phyloP scores from a whole-genome alignment of 1,140 invertebrate species.

The Carcinoscorpius rotundicauda region DNA sequence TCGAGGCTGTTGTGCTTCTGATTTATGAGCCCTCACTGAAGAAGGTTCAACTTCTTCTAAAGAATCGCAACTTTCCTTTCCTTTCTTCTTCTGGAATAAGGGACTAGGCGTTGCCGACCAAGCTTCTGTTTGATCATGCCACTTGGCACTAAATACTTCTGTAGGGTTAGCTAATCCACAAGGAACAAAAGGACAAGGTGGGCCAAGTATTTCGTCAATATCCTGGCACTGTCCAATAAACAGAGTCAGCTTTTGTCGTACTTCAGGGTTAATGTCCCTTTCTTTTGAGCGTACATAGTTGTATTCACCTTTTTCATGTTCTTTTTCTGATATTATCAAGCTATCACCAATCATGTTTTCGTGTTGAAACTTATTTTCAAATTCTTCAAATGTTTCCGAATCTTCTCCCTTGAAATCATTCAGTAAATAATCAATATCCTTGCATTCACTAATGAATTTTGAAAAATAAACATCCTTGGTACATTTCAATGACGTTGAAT shows the following conservation, averaged over 20 bases:
- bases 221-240: conserved; percentile 22
- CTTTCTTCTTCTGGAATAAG: neutral
- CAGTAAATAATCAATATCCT: conserved; percentile 11
- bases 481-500: neutral
- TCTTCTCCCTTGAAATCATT: neutral
- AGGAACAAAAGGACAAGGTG: conserved; percentile 13
- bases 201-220: conserved; percentile 26
- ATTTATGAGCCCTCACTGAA: conserved; percentile 21
- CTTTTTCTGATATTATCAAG: neutral
- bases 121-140: too few relatives aligned
- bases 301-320: neutral
- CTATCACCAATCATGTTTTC: neutral
- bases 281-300: neutral
- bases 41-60: conserved; percentile 20
- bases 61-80: neutral
- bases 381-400: conserved; percentile 12
- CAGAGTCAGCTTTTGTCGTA: neutral
- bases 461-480: neutral
- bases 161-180: too few relatives aligned
- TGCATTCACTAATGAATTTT: conserved; percentile 10
- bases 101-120: too few relatives aligned
- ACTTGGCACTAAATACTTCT: too few relatives aligned
- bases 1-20: conserved; percentile 19
- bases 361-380: conserved; percentile 9
- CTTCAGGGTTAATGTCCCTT: neutral